Evolutionary conservation across 1,140 invertebrate species (phyloP).

Genomic region (Plodia interpunctella): DNA sequence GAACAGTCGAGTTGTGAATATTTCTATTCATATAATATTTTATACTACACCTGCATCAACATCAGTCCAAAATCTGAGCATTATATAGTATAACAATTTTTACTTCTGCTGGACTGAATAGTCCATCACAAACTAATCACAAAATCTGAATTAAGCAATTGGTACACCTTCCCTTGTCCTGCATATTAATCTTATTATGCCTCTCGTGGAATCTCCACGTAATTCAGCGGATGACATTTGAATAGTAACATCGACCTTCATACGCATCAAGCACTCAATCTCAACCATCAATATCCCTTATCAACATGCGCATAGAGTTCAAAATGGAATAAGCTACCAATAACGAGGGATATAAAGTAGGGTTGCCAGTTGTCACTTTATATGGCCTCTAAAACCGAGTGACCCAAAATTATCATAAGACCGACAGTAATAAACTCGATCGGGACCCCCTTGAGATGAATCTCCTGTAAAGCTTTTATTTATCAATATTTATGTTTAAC

Average conservation of each 20-base stretch:
- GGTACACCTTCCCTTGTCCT: neutral
- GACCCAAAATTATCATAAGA: constrained; percentile 12
- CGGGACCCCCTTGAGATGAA: constrained; percentile 3
- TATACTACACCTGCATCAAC: no score
- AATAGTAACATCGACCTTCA: constrained; percentile 1
- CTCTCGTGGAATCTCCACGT: neutral
- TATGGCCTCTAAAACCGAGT: constrained; percentile 11
- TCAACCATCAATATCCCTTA: neutral
- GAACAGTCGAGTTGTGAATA: no score
- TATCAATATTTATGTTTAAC: neutral
- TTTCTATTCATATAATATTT: no score
- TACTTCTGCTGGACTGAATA: no score
- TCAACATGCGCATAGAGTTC: neutral
- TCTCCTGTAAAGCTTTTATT: neutral
- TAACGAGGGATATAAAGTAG: constrained; percentile 8
- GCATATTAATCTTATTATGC: neutral
- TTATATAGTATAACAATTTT: no score
- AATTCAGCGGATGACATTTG: constrained; percentile 1
- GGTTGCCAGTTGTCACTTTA: constrained; percentile 11
- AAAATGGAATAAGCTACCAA: neutral
- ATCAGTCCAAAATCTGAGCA: no score
- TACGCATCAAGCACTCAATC: neutral
- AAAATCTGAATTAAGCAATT: neutral
- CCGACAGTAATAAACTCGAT: constrained; percentile 8
- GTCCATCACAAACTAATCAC: neutral